Base-by-base conservation (phyloP, 1,140 invertebrate species). In the Rhynchophorus ferrugineus region DNA sequence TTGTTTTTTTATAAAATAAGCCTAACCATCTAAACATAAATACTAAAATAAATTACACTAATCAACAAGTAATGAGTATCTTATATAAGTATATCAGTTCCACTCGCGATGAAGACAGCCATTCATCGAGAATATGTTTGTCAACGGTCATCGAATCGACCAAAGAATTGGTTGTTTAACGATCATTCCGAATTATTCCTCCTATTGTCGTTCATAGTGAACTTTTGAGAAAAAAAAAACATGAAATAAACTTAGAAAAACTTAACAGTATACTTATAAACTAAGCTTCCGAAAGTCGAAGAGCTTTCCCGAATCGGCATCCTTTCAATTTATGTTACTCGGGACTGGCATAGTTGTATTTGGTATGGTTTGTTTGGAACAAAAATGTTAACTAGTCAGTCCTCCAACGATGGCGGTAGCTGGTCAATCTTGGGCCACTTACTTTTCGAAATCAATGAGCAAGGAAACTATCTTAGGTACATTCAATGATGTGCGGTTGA, bases 401-500 rank as follows among this genome's bases (percentile, higher is more conserved):
- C n/a, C n/a, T n/a, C n/a, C n/a, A n/a, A n/a, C n/a, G n/a, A n/a
- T n/a, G n/a, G n/a, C n/a, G n/a, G n/a, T n/a, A n/a, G n/a, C n/a
- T 33, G n/a, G 8, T 13, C 39, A 18, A 35, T 36, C 46, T 43
- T 14, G 16, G 17, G 49, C 24, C 43, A 24, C 44, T 46, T 54
- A 44, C 14, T 34, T 49, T 44, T 57, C 58, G 56, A 49, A 56
- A 59, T 50, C 58, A 63, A 38, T 61, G 58, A 61, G 55, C 57
- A 59, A n/a, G n/a, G 52, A 57, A 60, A 60, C 58, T 56, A 54
- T 56, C 64, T 80, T 88, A 90, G 71, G 86, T 89, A 74, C 87
- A 90, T 74, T 89, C 86, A 61, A 90, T 89, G 60, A 89, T 87
- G 72, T 89, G 85, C 19, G 85, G 86, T 67, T 89, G 86, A 58